Evolutionary conservation across 2,888 invertebrate genomes (phyloP).

Genomic region (Liposcelis brunnea): DNA sequence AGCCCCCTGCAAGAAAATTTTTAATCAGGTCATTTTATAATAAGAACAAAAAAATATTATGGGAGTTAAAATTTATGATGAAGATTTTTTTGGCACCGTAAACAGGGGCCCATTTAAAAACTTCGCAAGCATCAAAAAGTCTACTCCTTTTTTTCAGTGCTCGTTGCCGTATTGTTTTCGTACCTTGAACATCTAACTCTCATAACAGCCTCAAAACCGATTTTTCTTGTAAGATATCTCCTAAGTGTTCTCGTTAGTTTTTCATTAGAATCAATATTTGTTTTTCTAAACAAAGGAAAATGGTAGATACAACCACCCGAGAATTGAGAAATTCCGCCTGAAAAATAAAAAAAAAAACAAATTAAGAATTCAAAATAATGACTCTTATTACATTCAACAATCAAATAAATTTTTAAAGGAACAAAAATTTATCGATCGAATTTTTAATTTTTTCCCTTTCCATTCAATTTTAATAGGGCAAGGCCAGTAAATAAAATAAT

Average conservation of each 20-base stretch:
- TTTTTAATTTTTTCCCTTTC: no score
- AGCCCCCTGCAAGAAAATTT: slow-evolving; percentile 55
- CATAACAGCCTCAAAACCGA: slow-evolving; percentile 99
- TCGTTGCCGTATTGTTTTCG: no score
- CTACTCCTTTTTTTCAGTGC: no score
- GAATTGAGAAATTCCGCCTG: slow-evolving; percentile 83
- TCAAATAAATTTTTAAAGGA: slow-evolving; percentile 4
- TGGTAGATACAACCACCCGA: slow-evolving; percentile 88
- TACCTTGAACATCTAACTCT: slow-evolving; percentile 82
- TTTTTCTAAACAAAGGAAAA: slow-evolving; percentile 68
- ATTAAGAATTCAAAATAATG: slow-evolving; percentile 7
- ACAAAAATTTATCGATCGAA: no score
- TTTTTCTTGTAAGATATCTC: slow-evolving; percentile 86
- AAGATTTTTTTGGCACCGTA: no score
- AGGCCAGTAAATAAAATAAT: background rate
- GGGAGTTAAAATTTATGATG: background rate
- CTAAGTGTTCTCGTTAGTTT: slow-evolving; percentile 59
- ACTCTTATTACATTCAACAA: background rate
- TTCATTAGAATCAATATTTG: slow-evolving; percentile 51
- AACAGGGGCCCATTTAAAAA: background rate
- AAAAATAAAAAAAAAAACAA: slow-evolving; percentile 17
- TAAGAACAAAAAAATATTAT: slow-evolving; percentile 12
- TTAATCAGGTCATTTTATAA: no score
- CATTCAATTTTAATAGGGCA: background rate
- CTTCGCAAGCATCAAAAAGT: background rate